Conservation (phyloP, 1,140 invertebrate species). For the Stenopsyche tienmushanensis region DNA sequence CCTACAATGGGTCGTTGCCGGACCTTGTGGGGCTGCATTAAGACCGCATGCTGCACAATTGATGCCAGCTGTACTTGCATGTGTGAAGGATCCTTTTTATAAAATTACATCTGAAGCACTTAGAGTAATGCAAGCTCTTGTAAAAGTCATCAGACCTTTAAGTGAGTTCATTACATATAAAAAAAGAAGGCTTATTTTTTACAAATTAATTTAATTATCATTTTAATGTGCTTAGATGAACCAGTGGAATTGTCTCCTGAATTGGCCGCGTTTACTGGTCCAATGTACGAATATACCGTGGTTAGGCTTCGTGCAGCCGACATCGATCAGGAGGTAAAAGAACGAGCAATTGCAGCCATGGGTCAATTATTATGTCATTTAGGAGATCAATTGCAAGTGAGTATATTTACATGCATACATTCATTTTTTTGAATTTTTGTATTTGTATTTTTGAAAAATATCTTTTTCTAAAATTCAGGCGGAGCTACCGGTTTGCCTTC, state of each 20-base stretch:
- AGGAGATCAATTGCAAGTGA: constrained; percentile 73
- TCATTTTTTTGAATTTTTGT: neutral
- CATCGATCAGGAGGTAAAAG: constrained; percentile 98
- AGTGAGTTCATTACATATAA: constrained; percentile 56
- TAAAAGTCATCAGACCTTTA: constrained; percentile 90
- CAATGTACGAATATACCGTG: constrained; percentile 85
- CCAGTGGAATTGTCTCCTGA: constrained; percentile 59
- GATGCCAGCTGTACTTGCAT: constrained; percentile 84
- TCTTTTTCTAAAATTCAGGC: constrained; percentile 53
- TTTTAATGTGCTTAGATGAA: constrained; percentile 35
- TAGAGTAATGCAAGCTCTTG: constrained; percentile 88
- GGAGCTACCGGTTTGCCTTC: constrained; percentile 82
- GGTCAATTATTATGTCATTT: constrained; percentile 92
- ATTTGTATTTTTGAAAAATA: constrained; percentile 13
- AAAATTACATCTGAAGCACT: constrained; percentile 97
- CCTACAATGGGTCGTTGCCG: constrained; percentile 81
- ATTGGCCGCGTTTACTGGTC: constrained; percentile 74
- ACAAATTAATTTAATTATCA: constrained; percentile 1
- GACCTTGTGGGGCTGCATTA: constrained; percentile 63
- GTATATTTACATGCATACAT: neutral
- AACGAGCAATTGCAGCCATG: constrained; percentile 95
- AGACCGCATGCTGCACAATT: constrained; percentile 78
- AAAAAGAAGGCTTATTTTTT: too few relatives aligned
- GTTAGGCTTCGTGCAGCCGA: constrained; percentile 89
- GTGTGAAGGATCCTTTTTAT: constrained; percentile 94